These are phyloP conservation scores for Amia ocellicauda DNA, from an alignment of 2,113 vertebrate genomes.

Conservation along the genomic window DNA sequence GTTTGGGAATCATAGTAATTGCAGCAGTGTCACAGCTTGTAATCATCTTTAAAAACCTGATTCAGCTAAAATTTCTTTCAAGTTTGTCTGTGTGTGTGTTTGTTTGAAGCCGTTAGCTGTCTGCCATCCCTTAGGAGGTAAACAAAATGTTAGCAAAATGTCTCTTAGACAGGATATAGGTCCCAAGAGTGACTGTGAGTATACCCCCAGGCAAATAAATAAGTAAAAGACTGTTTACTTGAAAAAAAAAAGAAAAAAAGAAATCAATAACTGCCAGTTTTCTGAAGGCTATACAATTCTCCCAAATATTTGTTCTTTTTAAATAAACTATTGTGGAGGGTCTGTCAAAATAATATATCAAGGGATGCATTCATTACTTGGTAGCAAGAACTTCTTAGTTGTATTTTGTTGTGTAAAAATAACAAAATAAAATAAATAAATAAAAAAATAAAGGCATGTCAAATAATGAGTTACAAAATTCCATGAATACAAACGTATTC, in stretches of 20 bases:
- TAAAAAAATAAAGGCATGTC: no score
- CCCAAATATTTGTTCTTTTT: slow-evolving; percentile 2
- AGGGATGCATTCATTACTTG: no score
- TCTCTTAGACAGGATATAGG: not conserved
- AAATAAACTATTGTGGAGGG: not conserved
- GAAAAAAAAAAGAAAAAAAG: no score
- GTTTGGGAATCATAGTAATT: slow-evolving; percentile 1
- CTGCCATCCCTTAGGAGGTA: not conserved
- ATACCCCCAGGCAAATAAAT: not conserved
- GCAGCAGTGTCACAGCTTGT: slow-evolving; percentile 3
- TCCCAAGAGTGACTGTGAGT: slow-evolving; percentile 3
- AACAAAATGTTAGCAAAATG: slow-evolving; percentile 1
- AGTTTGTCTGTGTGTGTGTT: not conserved
- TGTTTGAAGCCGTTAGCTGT: not conserved
- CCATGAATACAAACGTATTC: no score
- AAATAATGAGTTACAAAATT: no score
- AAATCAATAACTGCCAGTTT: no score
- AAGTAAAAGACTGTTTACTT: not conserved
- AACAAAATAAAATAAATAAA: no score
- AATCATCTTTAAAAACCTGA: slow-evolving; percentile 9
- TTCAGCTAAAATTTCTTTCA: not conserved
- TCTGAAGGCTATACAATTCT: not conserved
- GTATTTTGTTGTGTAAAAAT: no score
- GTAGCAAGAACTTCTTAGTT: no score
- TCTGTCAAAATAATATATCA: no score